These are phyloP conservation scores for Drosophila ercepeae DNA, from an alignment of 1,140 invertebrate genomes.

Conservation along the genomic window DNA sequence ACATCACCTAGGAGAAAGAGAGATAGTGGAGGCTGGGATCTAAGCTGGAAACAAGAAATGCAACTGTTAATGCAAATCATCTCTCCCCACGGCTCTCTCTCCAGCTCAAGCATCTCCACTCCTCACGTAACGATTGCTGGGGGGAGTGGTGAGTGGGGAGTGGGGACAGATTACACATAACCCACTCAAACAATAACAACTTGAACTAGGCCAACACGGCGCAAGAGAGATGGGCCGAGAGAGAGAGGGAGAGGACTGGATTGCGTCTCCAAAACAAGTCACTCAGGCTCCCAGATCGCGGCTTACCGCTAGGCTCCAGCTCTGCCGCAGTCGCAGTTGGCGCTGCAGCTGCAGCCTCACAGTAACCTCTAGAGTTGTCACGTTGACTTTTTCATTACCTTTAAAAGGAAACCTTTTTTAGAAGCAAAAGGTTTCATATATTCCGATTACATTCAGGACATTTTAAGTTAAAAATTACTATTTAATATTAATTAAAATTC, in stretches of 20 bases:
- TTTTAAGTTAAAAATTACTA: background rate
- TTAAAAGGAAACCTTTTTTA: background rate
- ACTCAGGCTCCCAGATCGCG: slow-evolving; percentile 29
- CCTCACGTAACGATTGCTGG: slow-evolving; percentile 26
- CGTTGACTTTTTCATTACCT: background rate
- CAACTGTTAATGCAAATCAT: slow-evolving; percentile 79
- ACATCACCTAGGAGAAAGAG: slow-evolving; percentile 36
- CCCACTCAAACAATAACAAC: slow-evolving; percentile 55
- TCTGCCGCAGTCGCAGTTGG: background rate
- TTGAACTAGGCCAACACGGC: slow-evolving; percentile 44
- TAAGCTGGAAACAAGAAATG: slow-evolving; percentile 73
- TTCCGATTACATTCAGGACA: background rate
- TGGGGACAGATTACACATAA: slow-evolving; percentile 54
- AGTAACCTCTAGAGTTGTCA: background rate
- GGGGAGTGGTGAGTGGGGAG: background rate
- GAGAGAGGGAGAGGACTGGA: slow-evolving; percentile 13
- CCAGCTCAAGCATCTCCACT: too few relatives aligned
- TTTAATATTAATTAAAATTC: background rate
- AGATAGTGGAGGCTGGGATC: slow-evolving; percentile 18
- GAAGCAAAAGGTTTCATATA: background rate
- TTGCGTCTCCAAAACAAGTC: slow-evolving; percentile 71
- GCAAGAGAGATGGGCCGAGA: background rate
- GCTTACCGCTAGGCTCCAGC: slow-evolving; percentile 62
- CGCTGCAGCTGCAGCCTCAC: background rate
- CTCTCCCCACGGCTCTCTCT: background rate